Conservation (phyloP, 2,113 vertebrate genomes). For the Macrotis lagotis region DNA sequence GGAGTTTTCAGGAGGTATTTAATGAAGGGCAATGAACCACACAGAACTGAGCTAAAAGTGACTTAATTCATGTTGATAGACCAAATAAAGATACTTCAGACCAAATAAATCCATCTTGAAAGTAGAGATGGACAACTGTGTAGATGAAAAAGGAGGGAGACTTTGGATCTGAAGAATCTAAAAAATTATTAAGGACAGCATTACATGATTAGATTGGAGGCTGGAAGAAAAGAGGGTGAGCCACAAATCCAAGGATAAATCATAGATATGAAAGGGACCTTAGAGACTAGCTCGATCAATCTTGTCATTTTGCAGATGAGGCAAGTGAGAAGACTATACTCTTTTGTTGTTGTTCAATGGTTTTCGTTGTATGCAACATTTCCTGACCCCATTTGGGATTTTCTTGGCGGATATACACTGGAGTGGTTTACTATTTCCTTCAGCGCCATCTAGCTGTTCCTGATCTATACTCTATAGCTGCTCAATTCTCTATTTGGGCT, state of each 20-base stretch:
- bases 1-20: background rate
- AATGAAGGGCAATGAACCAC: background rate
- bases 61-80: background rate
- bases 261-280: background rate
- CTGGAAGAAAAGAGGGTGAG: background rate
- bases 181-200: background rate
- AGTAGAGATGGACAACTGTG: background rate
- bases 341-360: background rate
- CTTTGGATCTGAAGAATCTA: background rate
- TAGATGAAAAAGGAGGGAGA: background rate
- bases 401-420: background rate
- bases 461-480: background rate
- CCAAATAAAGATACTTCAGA: slow-evolving; percentile 17
- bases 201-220: background rate
- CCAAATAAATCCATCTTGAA: background rate
- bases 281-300: background rate
- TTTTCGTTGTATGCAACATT: background rate
- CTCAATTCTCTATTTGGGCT: background rate
- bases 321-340: background rate
- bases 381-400: background rate
- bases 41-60: background rate
- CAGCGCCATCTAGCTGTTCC: background rate
- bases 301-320: background rate
- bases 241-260: background rate
- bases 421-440: background rate